phyloP scores from a whole-genome alignment of 2,888 invertebrate genomes.

The Platerodrilus igneus region DNA sequence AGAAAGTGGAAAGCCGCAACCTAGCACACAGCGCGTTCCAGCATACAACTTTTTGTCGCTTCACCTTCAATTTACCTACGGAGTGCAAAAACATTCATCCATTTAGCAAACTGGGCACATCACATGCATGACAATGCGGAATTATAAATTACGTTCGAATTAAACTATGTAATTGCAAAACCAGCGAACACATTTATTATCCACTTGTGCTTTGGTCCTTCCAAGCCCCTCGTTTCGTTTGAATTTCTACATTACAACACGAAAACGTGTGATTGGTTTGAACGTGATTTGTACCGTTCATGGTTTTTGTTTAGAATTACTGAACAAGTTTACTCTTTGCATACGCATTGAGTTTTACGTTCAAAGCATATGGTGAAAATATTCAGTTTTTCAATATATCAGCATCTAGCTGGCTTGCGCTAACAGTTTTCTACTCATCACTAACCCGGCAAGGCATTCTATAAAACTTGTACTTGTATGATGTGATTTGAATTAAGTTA shows the following conservation, averaged over 20 bases:
- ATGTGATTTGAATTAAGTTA: too few species aligned
- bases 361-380: too few species aligned
- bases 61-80: slow-evolving; percentile 31
- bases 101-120: slow-evolving; percentile 47
- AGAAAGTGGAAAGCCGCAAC: slow-evolving; percentile 7
- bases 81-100: slow-evolving; percentile 42
- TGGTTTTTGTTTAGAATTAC: too few species aligned
- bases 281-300: slow-evolving; percentile 39
- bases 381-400: too few species aligned
- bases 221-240: slow-evolving; percentile 28
- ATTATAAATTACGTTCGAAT: slow-evolving; percentile 51
- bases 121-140: slow-evolving; percentile 50
- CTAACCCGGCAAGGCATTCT: too few species aligned
- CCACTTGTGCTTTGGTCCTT: slow-evolving; percentile 25
- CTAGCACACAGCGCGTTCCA: slow-evolving; percentile 20
- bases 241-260: slow-evolving; percentile 22
- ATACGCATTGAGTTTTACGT: too few species aligned
- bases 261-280: slow-evolving; percentile 38
- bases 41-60: slow-evolving; percentile 31
- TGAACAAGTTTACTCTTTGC: too few species aligned
- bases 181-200: slow-evolving; percentile 48
- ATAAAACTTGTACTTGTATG: too few species aligned
- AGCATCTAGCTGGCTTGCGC: too few species aligned
- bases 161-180: slow-evolving; percentile 52
- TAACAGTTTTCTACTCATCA: too few species aligned